Evolutionary conservation across 2,797 vertebrate genomes (phyloP).

Genomic region (Pseudochirops corinnae): DNA sequence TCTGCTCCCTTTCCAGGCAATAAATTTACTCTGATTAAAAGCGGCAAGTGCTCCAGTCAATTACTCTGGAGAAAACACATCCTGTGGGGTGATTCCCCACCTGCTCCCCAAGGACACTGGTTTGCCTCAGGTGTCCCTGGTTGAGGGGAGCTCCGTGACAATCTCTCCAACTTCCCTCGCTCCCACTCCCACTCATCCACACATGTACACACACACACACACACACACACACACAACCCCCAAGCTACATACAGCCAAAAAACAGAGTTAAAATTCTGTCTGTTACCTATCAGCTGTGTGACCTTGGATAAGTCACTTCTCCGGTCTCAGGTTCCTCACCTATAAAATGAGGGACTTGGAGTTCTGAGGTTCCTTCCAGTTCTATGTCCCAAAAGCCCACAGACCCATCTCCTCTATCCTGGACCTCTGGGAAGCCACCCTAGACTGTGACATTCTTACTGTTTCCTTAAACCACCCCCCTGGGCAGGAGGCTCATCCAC

Average conservation of each 20-base stretch:
- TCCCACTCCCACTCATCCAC: background rate
- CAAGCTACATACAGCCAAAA: background rate
- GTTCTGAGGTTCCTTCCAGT: background rate
- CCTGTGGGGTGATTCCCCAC: background rate
- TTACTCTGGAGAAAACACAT: conserved; percentile 36
- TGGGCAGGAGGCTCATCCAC: background rate
- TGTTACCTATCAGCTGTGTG: background rate
- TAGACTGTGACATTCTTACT: background rate
- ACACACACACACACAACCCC: background rate
- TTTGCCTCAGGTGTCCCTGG: background rate
- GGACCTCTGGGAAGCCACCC: background rate
- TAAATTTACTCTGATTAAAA: conserved; percentile 70
- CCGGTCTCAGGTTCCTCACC: background rate
- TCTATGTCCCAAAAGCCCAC: background rate
- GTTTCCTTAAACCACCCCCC: background rate
- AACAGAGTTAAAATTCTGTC: background rate
- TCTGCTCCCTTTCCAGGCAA: background rate
- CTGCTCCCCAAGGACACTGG: background rate
- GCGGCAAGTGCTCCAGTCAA: conserved; percentile 70
- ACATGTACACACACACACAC: no score
- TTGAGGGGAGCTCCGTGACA: background rate
- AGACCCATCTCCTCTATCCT: background rate
- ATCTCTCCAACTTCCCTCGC: background rate
- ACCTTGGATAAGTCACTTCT: background rate
- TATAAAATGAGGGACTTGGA: background rate